These are phyloP conservation scores for Agrotis segetum DNA, from an alignment of 2,888 invertebrate genomes.

Conservation along the genomic window DNA sequence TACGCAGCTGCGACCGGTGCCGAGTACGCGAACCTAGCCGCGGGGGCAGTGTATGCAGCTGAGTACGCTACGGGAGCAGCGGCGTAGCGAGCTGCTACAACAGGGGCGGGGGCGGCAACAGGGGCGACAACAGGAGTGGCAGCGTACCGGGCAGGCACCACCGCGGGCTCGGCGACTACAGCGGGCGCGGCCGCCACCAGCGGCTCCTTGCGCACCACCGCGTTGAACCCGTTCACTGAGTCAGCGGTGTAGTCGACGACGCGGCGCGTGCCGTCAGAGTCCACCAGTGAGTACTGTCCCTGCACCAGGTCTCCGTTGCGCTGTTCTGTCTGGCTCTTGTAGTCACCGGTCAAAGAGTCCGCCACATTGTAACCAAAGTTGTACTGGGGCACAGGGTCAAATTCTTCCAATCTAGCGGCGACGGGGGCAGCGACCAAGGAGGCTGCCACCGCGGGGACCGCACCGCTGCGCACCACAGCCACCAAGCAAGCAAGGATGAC, in stretches of 20 bases:
- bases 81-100: constrained; percentile 73
- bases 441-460: constrained; percentile 65
- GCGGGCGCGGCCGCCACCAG: constrained; percentile 80
- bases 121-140: constrained; percentile 80
- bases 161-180: constrained; percentile 81
- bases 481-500: constrained; percentile 84
- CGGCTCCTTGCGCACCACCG: constrained; percentile 85
- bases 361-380: constrained; percentile 86
- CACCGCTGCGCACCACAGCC: constrained; percentile 80
- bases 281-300: constrained; percentile 85
- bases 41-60: constrained; percentile 65
- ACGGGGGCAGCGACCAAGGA: constrained; percentile 75
- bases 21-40: constrained; percentile 67
- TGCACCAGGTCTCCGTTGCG: constrained; percentile 90
- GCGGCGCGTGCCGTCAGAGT: constrained; percentile 85
- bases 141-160: constrained; percentile 73
- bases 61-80: constrained; percentile 68
- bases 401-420: constrained; percentile 84
- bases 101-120: constrained; percentile 78
- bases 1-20: constrained; percentile 69
- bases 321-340: constrained; percentile 87
- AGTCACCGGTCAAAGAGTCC: constrained; percentile 86
- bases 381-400: constrained; percentile 92
- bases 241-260: constrained; percentile 85
- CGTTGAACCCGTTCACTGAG: constrained; percentile 85